Conservation (phyloP, 2,888 invertebrate species). For the Ceraclea dissimilis region DNA sequence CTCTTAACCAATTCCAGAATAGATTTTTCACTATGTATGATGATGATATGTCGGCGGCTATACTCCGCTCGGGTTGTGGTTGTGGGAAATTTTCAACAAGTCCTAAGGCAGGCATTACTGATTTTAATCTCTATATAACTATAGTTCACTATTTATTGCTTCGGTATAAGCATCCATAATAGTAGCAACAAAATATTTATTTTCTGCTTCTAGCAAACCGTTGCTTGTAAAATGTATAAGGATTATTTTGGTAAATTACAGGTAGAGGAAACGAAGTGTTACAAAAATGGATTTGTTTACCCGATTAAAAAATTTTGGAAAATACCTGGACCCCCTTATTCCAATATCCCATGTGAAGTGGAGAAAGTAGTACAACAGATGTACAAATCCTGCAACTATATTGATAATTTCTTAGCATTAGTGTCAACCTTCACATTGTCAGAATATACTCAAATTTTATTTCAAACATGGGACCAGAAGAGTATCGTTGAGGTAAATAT, state of each 20-base stretch:
- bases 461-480: not conserved
- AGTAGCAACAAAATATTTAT: too few species aligned
- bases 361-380: not conserved
- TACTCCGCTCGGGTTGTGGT: not conserved
- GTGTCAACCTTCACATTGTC: not conserved
- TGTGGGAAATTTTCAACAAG: not conserved
- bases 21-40: not conserved
- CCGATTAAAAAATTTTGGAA: not conserved
- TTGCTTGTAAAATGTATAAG: too few species aligned
- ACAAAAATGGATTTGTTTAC: slow-evolving; percentile 2
- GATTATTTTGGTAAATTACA: too few species aligned
- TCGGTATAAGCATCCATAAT: too few species aligned
- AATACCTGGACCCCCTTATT: not conserved
- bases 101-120: not conserved
- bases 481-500: not conserved
- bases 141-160: too few species aligned
- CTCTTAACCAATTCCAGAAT: not conserved
- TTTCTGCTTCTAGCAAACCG: too few species aligned
- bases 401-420: not conserved
- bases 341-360: not conserved
- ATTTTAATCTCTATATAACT: too few species aligned
- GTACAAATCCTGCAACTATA: not conserved
- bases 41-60: not conserved
- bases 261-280: not conserved
- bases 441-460: not conserved